Percentiles rank a stretch among this genome's conserved stretches.
Evolutionary conservation across 2,113 vertebrate genomes (phyloP).

Genomic region (Lampris megalopsis): DNA sequence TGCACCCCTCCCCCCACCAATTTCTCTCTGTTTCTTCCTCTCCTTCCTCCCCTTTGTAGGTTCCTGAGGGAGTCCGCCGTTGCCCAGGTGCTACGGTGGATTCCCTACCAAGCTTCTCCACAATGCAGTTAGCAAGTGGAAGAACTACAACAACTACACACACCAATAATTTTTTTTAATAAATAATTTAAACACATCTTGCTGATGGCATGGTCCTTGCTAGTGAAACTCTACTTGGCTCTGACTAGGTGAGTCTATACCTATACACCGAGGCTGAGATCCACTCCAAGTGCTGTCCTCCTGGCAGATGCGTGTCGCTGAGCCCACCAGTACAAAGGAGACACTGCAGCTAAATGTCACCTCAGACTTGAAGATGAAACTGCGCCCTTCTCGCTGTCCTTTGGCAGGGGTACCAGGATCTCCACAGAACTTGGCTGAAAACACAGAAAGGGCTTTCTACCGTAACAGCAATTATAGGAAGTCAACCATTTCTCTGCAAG

Average conservation of each 20-base stretch:
- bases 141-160: too few relatives aligned
- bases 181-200: too few relatives aligned
- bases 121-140: too few relatives aligned
- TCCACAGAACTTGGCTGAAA: slow-evolving; percentile 94
- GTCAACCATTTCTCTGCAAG: neutral
- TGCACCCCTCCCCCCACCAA: too few relatives aligned
- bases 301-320: slow-evolving; percentile 90
- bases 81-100: too few relatives aligned
- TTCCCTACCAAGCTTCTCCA: too few relatives aligned
- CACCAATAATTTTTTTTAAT: too few relatives aligned
- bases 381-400: slow-evolving; percentile 92
- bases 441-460: slow-evolving; percentile 8
- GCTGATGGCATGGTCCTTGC: too few relatives aligned
- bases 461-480: slow-evolving; percentile 22
- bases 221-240: neutral
- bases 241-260: slow-evolving; percentile 67
- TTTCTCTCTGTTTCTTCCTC: too few relatives aligned
- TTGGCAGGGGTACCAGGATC: slow-evolving; percentile 91
- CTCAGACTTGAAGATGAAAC: slow-evolving; percentile 97
- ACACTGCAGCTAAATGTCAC: slow-evolving; percentile 90
- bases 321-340: slow-evolving; percentile 91
- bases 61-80: too few relatives aligned
- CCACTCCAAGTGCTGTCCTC: slow-evolving; percentile 94
- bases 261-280: slow-evolving; percentile 93
- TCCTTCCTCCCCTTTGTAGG: too few relatives aligned